Base-by-base conservation (phyloP, 92 coral and sea anemone species). In the Heteractis magnifica region DNA sequence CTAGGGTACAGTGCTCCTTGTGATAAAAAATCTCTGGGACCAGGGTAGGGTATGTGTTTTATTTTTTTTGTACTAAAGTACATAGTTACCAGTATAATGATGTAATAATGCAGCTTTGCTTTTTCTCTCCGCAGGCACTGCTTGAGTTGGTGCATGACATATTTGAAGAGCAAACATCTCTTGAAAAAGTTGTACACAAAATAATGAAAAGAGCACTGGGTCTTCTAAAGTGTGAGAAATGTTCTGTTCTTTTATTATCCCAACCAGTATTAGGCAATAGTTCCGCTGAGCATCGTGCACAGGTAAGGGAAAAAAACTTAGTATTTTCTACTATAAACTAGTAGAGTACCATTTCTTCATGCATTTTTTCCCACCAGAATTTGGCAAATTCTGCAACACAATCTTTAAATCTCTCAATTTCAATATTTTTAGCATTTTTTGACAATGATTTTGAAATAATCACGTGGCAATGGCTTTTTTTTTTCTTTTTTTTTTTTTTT, bases 111-210 rank as follows among this genome's bases (percentile, higher is more conserved):
- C 20, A 26, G 21, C 6, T 8, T 5, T 68, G 13, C 13, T 68
- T 23, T 9, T 77, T 15, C 3, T 78, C 48, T 86, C 44, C 3
- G 3, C 44, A 97, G 99, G 99, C 98, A 18, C 84, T 97, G 82
- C 94, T 97, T 48, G 99, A 97, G 77, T 91, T 97, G 78, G 98
- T 97, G 8, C 99, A 97, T 77, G 99, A 97, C 86, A 97, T 97
- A 65, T 97, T 97, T 86, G 99, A 97, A 87, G 99, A 97, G 52
- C 99, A 97, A 88, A 97, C 99, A 6, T 97, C 99, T 8, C 92
- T 97, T 9, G 94, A 95, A 65, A 92, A 93, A 81, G 97, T 97
- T 74, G 98, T 97, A 44, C 98, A 97, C 88, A 94, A 95, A 77
- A 95, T 97, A 48, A 97, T 97, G 99, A 89, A 89, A 65, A 84